These are phyloP conservation scores for Sciurus vulgaris DNA, from an alignment of 2,797 vertebrate species.

Conservation along the genomic window DNA sequence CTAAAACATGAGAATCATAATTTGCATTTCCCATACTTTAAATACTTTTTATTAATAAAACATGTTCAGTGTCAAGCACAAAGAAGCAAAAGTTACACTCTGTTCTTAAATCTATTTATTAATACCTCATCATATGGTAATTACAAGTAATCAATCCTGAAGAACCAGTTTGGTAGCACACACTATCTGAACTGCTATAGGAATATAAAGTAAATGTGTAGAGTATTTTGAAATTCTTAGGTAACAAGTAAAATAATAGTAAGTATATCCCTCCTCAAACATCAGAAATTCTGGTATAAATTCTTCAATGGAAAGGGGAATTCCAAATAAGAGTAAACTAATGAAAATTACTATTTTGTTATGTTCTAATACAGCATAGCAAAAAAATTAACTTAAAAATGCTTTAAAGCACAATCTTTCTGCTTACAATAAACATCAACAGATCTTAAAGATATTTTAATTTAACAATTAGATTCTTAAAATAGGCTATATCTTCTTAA, in stretches of 20 bases:
- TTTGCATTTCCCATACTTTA: background rate
- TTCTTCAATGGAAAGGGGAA: background rate
- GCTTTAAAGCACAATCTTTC: background rate
- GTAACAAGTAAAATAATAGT: slow-evolving; percentile 7
- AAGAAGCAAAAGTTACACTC: background rate
- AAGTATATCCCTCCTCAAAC: background rate
- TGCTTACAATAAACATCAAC: background rate
- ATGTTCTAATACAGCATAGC: background rate
- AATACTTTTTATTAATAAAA: background rate
- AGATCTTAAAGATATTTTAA: slow-evolving; percentile 31
- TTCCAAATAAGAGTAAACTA: background rate
- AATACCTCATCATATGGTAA: background rate
- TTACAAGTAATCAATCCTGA: background rate
- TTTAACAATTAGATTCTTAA: background rate
- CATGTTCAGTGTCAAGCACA: background rate
- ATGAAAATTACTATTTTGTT: background rate
- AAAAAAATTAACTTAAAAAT: background rate
- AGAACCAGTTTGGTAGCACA: background rate
- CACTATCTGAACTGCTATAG: background rate
- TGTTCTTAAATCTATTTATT: background rate
- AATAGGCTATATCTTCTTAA: background rate
- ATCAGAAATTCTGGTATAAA: background rate
- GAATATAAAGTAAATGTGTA: background rate
- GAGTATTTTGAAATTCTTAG: slow-evolving; percentile 22
- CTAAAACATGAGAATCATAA: background rate